Evolutionary conservation across 1,140 invertebrate species (phyloP), one percentile per base, ranked within the genome.

Genomic region (Cheumatopsyche charites): DNA sequence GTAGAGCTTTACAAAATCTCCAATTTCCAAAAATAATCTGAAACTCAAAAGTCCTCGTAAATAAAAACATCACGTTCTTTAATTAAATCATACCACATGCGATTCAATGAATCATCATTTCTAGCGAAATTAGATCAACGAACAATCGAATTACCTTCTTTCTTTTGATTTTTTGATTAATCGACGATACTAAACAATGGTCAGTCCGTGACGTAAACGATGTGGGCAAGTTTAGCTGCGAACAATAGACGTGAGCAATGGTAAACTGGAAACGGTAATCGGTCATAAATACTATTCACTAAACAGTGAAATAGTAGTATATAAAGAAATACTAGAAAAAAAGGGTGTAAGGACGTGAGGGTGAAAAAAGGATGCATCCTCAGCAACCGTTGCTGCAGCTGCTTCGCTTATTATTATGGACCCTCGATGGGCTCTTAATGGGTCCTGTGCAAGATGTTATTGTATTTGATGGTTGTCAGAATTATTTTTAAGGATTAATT

Each of bases 211-310:
- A 36, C 9, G 29, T 9, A 19, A 17, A 42, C 17, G 62, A 41
- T 42, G 15, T 15, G 36, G 21, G 4, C 63, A n/a, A 17, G 15
- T 65, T 43, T 42, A 21, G 25, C 25, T 41, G 3, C 15, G 43
- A 52, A 52, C 17, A 52, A 52, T 19, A 19, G 19, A 4, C 1
- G 19, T 4, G 2, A 29, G 21, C 13, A 5, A 41, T n/a, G n/a
- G 13, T 36, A 68, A 55, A 68, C 66, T 26, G 17, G 47, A 52
- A 68, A 68, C 49, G 17, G 66, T 68, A 68, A 68, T 68, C 49
- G 66, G 47, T 68, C 25, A 19, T 68, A 68, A 68, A 68, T 68
- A 68, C 13, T 36, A 15, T 25, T 52, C n/a, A 36, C 26, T 25
- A 25, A 11, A 67, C 26, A 67, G 52, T 49, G 65, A 52, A 45